Base-by-base conservation (phyloP, 2,888 invertebrate genomes). In the Blastobasis adustella region DNA sequence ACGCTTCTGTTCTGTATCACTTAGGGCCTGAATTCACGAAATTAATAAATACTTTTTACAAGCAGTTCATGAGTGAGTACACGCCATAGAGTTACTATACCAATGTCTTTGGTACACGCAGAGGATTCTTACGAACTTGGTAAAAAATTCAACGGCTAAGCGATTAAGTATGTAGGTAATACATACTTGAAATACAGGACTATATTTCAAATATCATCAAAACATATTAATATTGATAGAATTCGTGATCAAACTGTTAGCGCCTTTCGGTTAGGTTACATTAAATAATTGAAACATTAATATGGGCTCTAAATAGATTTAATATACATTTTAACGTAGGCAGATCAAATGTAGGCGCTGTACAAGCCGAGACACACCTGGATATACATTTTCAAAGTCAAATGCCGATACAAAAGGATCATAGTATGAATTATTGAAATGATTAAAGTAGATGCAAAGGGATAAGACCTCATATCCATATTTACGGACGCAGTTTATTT, bases 371-470 rank as follows among this genome's bases (percentile, higher is more conserved):
- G 23, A 23, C 42, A 71, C 79, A 82, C 74, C 79, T 82, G 81
- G 80, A 65, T 64, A 49, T 51, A 60, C 54, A 60, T 67, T 80
- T 74, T 79, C 67, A 76, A 81, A 83, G 75, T 79, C 76, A 79
- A 82, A 82, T 76, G 56, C 56, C 52, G 54, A 53, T 56, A 46
- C 49, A 50, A 66, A 69, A 63, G 61, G 64, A 60, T 62, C 59
- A 58, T 49, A 54, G 57, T 66, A 71, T 70, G 73, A 69, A 69
- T 71, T 64, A 71, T 71, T 68, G 68, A 74, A 75, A 60, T 63
- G 62, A 55, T 56, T 39, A 44, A 49, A 3, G 49, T 39, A 45
- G 40, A 61, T 57, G 54, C 49, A 54, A 67, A 66, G 66, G 64
- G 65, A 63, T 63, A 60, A 61, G 58, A 55, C 52, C 50, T n/a